A percentile compares a stretch with the other conserved stretches of the same genome.
Conservation (phyloP, 2,888 invertebrate species). For the Dryobotodes eremita region DNA sequence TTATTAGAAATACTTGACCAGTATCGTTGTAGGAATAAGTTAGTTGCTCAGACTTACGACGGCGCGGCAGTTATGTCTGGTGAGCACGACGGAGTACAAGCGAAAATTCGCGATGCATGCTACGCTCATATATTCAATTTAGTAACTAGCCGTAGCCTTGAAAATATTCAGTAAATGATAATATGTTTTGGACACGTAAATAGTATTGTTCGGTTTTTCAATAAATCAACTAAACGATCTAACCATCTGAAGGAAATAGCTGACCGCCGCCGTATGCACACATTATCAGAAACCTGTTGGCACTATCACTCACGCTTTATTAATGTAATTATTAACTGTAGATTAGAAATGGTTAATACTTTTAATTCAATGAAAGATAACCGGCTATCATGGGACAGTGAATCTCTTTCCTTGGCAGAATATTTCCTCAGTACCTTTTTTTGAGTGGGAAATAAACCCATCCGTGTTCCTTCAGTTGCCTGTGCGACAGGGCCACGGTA, state of each 20-base stretch:
- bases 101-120: neutral
- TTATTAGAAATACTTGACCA: neutral
- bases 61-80: neutral
- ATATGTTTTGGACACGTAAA: no score
- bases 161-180: no score
- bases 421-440: slow-evolving; percentile 7
- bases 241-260: neutral
- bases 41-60: neutral
- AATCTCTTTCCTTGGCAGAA: slow-evolving; percentile 5
- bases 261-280: neutral
- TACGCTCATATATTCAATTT: no score
- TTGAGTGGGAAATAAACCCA: no score
- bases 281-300: neutral
- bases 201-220: no score
- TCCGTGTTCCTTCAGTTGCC: no score
- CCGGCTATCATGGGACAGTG: neutral
- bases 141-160: no score
- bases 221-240: no score
- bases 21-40: neutral
- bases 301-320: slow-evolving; percentile 3
- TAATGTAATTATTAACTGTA: neutral
- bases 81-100: neutral
- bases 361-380: neutral
- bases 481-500: no score
- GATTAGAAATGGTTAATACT: neutral